Evolutionary conservation across 1,140 invertebrate genomes (phyloP).

Genomic region (Tetramorium simillimum): DNA sequence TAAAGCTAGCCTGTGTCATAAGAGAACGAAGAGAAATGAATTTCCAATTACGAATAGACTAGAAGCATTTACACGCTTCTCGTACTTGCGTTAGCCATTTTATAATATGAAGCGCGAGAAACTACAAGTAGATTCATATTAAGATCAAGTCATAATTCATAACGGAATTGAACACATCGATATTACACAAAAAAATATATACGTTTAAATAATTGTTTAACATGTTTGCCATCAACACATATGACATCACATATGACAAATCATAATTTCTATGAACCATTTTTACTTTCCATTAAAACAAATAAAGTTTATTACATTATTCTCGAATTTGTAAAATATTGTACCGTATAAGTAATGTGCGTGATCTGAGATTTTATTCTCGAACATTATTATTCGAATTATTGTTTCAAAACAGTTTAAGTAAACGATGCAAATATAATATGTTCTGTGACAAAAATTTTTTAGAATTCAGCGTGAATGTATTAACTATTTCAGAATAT

Average conservation of each 20-base stretch:
- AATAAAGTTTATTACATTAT: neutral
- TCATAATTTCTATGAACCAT: too few relatives aligned
- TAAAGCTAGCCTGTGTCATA: constrained; percentile 48
- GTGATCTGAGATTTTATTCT: neutral
- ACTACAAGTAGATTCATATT: constrained; percentile 15
- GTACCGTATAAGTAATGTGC: neutral
- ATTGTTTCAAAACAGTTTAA: neutral
- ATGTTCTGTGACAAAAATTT: neutral
- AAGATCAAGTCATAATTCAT: constrained; percentile 21
- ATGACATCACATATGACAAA: neutral
- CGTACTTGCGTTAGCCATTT: constrained; percentile 46
- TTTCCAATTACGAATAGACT: constrained; percentile 30
- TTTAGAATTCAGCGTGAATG: neutral
- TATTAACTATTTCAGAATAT: neutral
- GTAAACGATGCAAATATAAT: neutral
- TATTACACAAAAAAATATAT: neutral
- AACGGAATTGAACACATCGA: neutral
- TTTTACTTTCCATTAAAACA: neutral
- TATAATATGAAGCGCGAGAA: constrained; percentile 34
- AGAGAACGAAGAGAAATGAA: neutral
- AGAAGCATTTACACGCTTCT: constrained; percentile 13
- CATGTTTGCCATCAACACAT: neutral
- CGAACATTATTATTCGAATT: neutral
- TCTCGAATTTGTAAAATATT: neutral
- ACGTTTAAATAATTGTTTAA: neutral